Percentiles rank a stretch among this genome's conserved stretches.
phyloP scores from a whole-genome alignment of 2,888 invertebrate genomes.

The Byasa hedistus region DNA sequence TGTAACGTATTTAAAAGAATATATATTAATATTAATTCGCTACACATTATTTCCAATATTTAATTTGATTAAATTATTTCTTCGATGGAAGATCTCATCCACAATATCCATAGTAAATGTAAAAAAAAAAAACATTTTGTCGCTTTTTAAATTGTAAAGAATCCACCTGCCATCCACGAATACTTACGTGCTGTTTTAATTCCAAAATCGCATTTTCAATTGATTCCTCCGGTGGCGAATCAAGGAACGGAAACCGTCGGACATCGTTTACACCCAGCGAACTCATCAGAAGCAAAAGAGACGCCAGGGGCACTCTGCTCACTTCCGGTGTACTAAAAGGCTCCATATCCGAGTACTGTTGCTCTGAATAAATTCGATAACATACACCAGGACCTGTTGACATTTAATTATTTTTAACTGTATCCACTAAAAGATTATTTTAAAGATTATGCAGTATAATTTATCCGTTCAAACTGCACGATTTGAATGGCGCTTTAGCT shows the following conservation, averaged over 20 bases:
- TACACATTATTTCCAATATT: no score
- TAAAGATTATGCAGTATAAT: no score
- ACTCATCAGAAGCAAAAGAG: conserved; percentile 94
- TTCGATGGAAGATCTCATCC: no score
- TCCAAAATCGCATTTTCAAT: conserved; percentile 92
- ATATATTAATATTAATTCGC: no score
- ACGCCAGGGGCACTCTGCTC: conserved; percentile 95
- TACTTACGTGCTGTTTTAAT: conserved; percentile 89
- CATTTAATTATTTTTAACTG: not conserved
- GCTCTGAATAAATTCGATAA: conserved; percentile 92
- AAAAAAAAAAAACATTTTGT: not conserved
- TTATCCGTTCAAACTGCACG: no score
- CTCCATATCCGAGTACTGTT: conserved; percentile 88
- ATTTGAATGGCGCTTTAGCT: no score
- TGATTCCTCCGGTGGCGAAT: conserved; percentile 91
- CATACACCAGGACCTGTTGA: conserved; percentile 93
- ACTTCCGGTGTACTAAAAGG: conserved; percentile 95
- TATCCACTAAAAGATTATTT: not conserved
- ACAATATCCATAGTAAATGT: no score
- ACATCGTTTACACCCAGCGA: conserved; percentile 95
- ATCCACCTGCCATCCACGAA: not conserved
- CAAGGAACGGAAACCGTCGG: conserved; percentile 95
- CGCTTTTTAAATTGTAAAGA: not conserved
- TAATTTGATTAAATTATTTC: no score
- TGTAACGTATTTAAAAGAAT: no score